These are phyloP conservation scores for Pteropus alecto DNA, from an alignment of 2,113 vertebrate genomes.

Conservation along the genomic window DNA sequence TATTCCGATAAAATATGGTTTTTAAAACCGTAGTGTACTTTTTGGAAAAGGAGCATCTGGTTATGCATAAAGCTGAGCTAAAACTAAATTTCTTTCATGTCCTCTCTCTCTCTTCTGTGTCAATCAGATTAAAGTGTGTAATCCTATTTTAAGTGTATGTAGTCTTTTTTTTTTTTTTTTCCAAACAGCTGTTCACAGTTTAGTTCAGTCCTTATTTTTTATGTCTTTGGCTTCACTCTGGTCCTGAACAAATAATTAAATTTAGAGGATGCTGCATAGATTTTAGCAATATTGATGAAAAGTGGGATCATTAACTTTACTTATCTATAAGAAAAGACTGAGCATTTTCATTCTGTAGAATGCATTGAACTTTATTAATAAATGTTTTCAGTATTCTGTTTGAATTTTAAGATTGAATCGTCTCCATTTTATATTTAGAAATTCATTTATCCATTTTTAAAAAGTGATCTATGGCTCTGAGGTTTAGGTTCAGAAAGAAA, in stretches of 20 bases:
- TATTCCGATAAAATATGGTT: conserved; percentile 74
- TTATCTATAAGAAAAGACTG: neutral
- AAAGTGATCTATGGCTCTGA: neutral
- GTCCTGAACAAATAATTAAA: conserved; percentile 71
- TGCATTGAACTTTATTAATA: conserved; percentile 19
- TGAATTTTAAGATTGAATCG: conserved; percentile 27
- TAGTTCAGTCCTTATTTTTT: conserved; percentile 14
- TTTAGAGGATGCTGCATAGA: conserved; percentile 79
- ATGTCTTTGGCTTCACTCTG: conserved; percentile 49
- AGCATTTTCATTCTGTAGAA: neutral
- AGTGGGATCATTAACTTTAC: neutral
- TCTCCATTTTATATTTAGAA: conserved; percentile 15
- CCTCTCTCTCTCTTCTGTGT: conserved; percentile 39
- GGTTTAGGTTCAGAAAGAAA: conserved; percentile 36
- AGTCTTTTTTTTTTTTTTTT: conserved; percentile 68
- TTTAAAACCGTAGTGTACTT: conserved; percentile 71
- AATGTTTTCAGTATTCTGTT: conserved; percentile 19
- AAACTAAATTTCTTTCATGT: conserved; percentile 60
- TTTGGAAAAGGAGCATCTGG: conserved; percentile 58
- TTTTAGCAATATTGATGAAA: conserved; percentile 85
- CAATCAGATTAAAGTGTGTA: conserved; percentile 82
- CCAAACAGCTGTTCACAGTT: conserved; percentile 55
- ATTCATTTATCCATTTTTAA: neutral
- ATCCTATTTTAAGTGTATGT: conserved; percentile 66
- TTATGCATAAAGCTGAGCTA: conserved; percentile 66